Evolutionary conservation across 2,113 vertebrate genomes (phyloP).

Genomic region (Rissa tridactyla): DNA sequence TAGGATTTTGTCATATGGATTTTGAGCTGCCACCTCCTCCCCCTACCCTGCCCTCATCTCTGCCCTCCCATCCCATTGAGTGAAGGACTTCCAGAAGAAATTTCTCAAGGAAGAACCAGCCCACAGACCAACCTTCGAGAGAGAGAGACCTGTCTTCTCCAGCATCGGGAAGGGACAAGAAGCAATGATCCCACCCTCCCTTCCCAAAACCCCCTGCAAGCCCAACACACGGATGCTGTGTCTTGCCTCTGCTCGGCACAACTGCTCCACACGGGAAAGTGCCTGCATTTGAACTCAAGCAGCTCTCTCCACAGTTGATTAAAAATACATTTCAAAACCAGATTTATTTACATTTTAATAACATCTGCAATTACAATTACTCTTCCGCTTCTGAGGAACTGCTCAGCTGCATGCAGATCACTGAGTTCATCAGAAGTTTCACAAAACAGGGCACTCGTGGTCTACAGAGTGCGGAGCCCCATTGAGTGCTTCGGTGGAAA

Average conservation of each 20-base stretch:
- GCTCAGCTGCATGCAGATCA: conserved; percentile 58
- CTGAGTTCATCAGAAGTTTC: background rate
- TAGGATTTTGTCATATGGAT: background rate
- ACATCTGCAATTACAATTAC: conserved; percentile 69
- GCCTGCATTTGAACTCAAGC: background rate
- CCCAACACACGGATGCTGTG: fast-evolving
- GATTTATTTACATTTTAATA: conserved; percentile 71
- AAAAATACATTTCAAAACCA: conserved; percentile 49
- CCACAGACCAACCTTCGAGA: fast-evolving
- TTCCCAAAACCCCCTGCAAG: background rate
- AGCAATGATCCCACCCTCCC: background rate
- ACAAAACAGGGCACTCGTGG: background rate
- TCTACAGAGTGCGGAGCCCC: background rate
- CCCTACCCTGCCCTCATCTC: background rate
- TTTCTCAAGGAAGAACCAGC: background rate
- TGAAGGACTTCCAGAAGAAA: background rate
- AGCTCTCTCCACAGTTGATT: conserved; percentile 46
- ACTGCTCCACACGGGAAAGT: background rate
- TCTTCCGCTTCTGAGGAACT: background rate
- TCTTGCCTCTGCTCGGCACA: background rate
- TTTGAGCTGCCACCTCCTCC: background rate
- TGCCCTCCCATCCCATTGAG: fast-evolving
- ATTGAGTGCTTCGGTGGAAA: background rate
- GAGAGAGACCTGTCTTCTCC: background rate
- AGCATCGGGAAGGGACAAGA: background rate